These are phyloP conservation scores for Eleutherodactylus coqui DNA, from an alignment of 2,797 vertebrate species.

Conservation along the genomic window DNA sequence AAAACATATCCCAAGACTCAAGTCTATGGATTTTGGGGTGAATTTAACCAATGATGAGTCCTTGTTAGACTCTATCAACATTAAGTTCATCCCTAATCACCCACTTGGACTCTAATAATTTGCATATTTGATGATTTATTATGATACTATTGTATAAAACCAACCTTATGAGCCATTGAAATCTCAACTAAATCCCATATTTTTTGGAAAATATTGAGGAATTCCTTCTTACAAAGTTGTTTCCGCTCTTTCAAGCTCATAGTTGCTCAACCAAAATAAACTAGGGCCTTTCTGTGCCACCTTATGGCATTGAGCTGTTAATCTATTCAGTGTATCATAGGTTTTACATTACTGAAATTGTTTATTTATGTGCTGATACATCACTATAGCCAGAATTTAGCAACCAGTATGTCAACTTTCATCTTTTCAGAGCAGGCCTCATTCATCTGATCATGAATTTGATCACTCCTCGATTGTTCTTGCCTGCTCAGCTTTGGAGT, in stretches of 20 bases:
- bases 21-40: neutral
- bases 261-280: neutral
- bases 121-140: neutral
- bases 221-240: neutral
- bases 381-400: neutral
- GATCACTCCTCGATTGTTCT: neutral
- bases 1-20: neutral
- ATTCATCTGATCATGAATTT: neutral
- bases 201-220: neutral
- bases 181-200: too few species aligned
- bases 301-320: neutral
- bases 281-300: neutral
- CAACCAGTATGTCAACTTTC: neutral
- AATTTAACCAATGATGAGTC: neutral
- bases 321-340: neutral
- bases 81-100: neutral
- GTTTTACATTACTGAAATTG: neutral
- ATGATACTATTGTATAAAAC: neutral
- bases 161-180: neutral
- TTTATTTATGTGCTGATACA: neutral
- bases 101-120: neutral
- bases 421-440: neutral
- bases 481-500: neutral
- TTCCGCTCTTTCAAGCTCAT: neutral
- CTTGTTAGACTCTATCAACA: neutral